Evolutionary conservation across 2,113 vertebrate genomes (phyloP), one percentile per base, ranked within the genome.

Genomic region (Reinhardtius hippoglossoides): DNA sequence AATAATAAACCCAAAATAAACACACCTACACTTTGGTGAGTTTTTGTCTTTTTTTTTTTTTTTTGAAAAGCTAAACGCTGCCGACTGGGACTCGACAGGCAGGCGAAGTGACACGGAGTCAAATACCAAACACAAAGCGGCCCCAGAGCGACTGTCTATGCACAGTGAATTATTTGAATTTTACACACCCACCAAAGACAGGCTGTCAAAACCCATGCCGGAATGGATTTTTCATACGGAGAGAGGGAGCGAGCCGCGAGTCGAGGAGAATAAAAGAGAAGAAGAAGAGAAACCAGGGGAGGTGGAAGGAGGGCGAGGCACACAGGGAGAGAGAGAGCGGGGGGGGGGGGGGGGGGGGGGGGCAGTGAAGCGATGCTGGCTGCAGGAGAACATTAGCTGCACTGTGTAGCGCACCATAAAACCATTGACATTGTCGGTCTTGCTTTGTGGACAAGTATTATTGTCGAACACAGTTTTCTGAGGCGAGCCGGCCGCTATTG

Each of bases 151-250:
- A 80, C 78, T 80, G 74, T 77, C 82, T 80, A 27, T 67, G 78
- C 81, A 55, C 71, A 61, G 74, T 73, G 74, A 86, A 89, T 79
- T 76, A 85, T 89, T 83, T 64, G 84, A 84, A 83, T 87, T 81
- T 80, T 71, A 89, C 81, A 89, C 86, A 70, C 81, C 83, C 81
- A 77, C 79, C 85, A 83, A 78, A 87, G 85, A 89, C 89, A 80
- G 68, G 65, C 85, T 89, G 89, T 87, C 87, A 88, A 74, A 84
- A 86, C 58, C 27, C 76, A 83, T 86, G 79, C 69, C 44, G 67
- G 59, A 59, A 80, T 80, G 87, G 85, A 91, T 91, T 87, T 71
- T 74, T 89, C 83, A 88, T 76, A 86, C 31, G 14, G 65, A 71
- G 79, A 62, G 60, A 58, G 76, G 61, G 78, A 80, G 75, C 12